Evolutionary conservation across 2,113 vertebrate genomes (phyloP), one percentile per base, ranked within the genome.

Genomic region (Saccopteryx bilineata): DNA sequence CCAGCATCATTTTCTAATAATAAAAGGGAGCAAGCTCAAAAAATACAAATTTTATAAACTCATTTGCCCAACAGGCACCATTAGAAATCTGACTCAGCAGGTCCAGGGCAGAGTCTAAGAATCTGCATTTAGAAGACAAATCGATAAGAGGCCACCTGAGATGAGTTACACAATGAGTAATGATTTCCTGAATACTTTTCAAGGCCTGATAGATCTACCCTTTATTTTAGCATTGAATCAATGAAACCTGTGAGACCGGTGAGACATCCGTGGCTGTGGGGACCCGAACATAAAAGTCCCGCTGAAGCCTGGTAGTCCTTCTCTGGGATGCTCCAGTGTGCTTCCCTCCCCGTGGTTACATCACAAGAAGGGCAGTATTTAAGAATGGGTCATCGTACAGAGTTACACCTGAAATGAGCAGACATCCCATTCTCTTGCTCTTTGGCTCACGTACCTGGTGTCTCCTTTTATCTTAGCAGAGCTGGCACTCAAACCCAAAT

Each of bases 101-200:
- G 24, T 85, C 15, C 92, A 76, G 54, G 71, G n/a, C 61, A 95
- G 56, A 90, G 81, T 87, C n/a, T 65, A 69, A 84, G 7, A 56
- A 84, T 83, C 56, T 39, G 23, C 61, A 19, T 52, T 81, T 82
- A 84, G 26, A n/a, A 72, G 61, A 31, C 52, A 56, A 46, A 79
- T 94, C 63, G 69, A 4, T 74, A 82, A 82, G 13, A 91, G 71
- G 13, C 28, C 31, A 74, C 12, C 79, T 39, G 48, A 26, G 83
- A 65, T 74, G 54, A 76, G 28, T 83, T 56, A 60, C 6, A 65
- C 68, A 66, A 46, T 66, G 80, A 83, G 13, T 24, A 87, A 71
- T 71, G 39, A 68, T 76, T 71, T 96, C 88, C 56, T 78, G 61
- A 88, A 19, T 89, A n/a, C 9, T 28, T 94, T 69, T 88, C 85